A percentile compares a stretch with the other conserved stretches of the same genome.
Evolutionary conservation across 2,888 invertebrate genomes (phyloP).

Genomic region (Esperia sulphurella): DNA sequence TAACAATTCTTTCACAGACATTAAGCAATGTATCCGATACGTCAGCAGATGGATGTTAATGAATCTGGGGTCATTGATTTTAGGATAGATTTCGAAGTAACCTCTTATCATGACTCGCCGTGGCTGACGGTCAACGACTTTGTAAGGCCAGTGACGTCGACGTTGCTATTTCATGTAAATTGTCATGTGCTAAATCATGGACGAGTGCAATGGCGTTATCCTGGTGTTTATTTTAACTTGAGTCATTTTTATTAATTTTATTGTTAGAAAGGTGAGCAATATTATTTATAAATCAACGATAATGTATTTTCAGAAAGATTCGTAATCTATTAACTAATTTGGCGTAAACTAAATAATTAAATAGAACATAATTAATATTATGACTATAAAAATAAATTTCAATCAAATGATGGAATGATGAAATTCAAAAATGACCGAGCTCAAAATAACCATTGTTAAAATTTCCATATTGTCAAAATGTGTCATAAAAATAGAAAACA

Average conservation of each 20-base stretch:
- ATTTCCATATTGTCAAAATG: no score
- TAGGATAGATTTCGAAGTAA: constrained; percentile 34
- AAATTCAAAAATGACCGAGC: no score
- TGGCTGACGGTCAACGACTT: constrained; percentile 51
- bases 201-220: constrained; percentile 38
- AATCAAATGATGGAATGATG: no score
- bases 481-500: no score
- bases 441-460: no score
- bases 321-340: no score
- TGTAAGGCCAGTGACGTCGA: constrained; percentile 37
- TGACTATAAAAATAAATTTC: no score
- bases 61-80: constrained; percentile 35
- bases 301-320: no score
- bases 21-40: background rate
- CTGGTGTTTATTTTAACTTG: constrained; percentile 9
- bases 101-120: constrained; percentile 25
- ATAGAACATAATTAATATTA: no score
- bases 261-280: background rate
- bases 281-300: no score
- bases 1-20: background rate
- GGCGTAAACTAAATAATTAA: no score
- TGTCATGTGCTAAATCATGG: constrained; percentile 44
- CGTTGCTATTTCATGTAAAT: constrained; percentile 54
- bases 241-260: constrained; percentile 13
- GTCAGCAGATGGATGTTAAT: constrained; percentile 8